Conservation (phyloP, 1,140 invertebrate genomes). For the Nylanderia fulva region DNA sequence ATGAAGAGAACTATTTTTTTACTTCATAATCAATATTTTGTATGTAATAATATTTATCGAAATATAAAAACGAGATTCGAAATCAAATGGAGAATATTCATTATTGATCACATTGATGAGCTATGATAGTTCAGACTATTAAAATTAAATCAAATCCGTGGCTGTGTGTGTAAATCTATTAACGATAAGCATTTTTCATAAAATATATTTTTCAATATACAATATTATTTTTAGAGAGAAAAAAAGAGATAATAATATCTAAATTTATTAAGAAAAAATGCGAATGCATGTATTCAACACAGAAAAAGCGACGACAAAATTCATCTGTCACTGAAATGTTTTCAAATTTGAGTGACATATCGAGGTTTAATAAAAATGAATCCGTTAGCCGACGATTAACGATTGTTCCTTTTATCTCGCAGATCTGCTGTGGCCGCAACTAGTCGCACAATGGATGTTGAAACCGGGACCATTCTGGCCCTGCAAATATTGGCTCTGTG, state of each 20-base stretch:
- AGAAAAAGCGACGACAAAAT: background rate
- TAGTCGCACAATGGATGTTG: constrained; percentile 89
- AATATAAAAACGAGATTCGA: too few species aligned
- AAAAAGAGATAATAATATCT: background rate
- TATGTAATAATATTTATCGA: too few species aligned
- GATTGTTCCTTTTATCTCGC: background rate
- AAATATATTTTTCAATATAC: too few species aligned
- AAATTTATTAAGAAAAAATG: background rate
- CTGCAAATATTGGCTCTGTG: constrained; percentile 92
- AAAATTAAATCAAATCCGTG: too few species aligned
- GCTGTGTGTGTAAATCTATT: too few species aligned
- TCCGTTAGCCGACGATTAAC: background rate
- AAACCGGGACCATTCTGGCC: constrained; percentile 91
- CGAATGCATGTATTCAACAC: background rate
- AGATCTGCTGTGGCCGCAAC: background rate
- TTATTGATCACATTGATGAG: too few species aligned
- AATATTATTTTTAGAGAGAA: background rate
- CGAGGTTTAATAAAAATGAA: background rate
- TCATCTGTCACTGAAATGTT: background rate
- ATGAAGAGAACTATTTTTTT: too few species aligned
- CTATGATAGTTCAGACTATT: too few species aligned
- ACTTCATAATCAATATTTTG: too few species aligned
- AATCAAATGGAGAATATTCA: too few species aligned
- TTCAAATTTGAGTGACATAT: background rate
- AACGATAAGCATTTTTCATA: too few species aligned